Evolutionary conservation across 1,140 invertebrate species (phyloP), one percentile per base, ranked within the genome.

Genomic region (Euwallacea similis): DNA sequence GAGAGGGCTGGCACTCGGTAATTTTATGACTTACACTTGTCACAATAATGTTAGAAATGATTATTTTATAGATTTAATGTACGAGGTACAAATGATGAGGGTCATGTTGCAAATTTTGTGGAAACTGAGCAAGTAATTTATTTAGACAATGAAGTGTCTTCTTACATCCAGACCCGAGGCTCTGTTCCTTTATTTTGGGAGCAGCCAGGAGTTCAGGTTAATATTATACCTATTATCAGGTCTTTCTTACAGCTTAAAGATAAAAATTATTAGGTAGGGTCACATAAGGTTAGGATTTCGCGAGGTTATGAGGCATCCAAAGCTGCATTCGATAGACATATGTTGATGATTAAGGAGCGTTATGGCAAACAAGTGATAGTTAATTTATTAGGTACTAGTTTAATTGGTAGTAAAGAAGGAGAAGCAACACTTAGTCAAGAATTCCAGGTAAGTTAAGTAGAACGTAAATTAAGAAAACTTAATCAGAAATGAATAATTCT

Each of bases 161-260:
- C 93, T 9, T 93, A 91, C 79, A 81, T 95, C 6, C 93, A 95
- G 82, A 98, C 95, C 0, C 87, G 98, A 75, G 98, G 98, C 0
- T 99, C 97, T 0, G 96, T 99, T 7, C 97, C 97, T 4, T 82
- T 99, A 8, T 99, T 99, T 83, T 99, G 97, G 96, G 98, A 99
- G 82, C 98, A 99, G 80, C 96, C 97, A 0, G 98, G 98, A n/a
- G 90, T 99, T 11, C 96, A 99, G 84, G 89, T 68, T 43, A 7
- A 62, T 11, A 54, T 64, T 46, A 69, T 70, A 11, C 2, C 42
- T 58, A 13, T 58, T 44, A 11, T 42, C 55, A 42, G 15, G 41
- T 55, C 10, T 55, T 55, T 55, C 21, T 42, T 33, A 33, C 4
- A 33, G 21, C 21, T 33, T 4, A 33, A 33, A 33, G 4, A 55